Percentiles rank a stretch among this genome's conserved stretches.
Evolutionary conservation across 1,140 invertebrate genomes (phyloP).

Genomic region (Solenopsis invicta): DNA sequence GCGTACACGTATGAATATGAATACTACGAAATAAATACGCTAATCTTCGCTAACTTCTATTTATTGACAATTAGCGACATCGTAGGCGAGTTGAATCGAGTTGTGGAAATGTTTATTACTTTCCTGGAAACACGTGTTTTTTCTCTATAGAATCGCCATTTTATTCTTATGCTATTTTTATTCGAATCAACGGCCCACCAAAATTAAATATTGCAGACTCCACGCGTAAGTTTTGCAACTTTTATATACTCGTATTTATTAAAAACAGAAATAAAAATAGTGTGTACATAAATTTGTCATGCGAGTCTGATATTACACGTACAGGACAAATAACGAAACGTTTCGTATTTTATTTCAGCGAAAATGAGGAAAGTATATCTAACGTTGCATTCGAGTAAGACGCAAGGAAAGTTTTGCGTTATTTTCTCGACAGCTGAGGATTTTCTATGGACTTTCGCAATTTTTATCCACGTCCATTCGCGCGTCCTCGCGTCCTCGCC

Average conservation of each 20-base stretch:
- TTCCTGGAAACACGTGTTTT: not conserved
- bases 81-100: not conserved
- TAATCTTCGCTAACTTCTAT: conserved; percentile 14
- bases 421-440: not conserved
- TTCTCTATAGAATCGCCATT: conserved; percentile 61
- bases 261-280: not conserved
- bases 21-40: not conserved
- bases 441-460: not conserved
- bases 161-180: conserved; percentile 62
- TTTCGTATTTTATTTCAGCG: not conserved
- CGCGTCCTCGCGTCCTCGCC: too few species aligned
- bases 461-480: not conserved
- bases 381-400: not conserved
- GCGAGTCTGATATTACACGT: not conserved
- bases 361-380: not conserved
- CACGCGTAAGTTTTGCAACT: not conserved
- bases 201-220: conserved; percentile 16
- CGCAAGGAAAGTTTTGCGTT: not conserved
- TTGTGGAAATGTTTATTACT: conserved; percentile 47
- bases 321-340: not conserved
- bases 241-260: conserved; percentile 12
- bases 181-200: not conserved
- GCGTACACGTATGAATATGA: not conserved
- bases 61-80: conserved; percentile 15
- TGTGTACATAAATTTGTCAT: not conserved